These are phyloP conservation scores for Vidua chalybeata DNA, from an alignment of 2,113 vertebrate species.

Conservation along the genomic window DNA sequence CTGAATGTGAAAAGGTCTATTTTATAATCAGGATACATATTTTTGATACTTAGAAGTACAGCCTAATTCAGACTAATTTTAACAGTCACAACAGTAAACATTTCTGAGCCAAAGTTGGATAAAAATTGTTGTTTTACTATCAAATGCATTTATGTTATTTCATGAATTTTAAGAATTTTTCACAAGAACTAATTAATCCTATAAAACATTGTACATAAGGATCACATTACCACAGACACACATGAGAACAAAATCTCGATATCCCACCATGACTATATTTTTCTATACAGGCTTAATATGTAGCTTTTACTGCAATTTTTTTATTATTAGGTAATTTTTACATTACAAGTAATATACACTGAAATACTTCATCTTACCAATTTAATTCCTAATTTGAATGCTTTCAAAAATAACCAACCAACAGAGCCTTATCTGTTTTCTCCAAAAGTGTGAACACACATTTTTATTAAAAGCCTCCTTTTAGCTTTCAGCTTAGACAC, in stretches of 20 bases:
- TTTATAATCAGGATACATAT: background rate
- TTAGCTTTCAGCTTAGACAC: background rate
- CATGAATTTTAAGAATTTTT: background rate
- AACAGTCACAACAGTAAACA: background rate
- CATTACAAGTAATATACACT: background rate
- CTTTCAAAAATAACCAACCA: background rate
- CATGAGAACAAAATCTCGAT: background rate
- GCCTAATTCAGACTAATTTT: background rate
- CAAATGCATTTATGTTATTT: background rate
- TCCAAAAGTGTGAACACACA: background rate
- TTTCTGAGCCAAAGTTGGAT: background rate
- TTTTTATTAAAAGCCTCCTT: background rate
- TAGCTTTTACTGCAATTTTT: background rate
- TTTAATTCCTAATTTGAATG: background rate
- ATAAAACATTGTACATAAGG: background rate
- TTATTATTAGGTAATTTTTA: background rate
- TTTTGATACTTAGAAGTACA: background rate
- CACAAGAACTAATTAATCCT: background rate
- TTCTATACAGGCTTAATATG: background rate
- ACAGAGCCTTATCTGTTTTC: background rate
- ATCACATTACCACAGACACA: background rate
- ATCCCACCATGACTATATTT: rapidly evolving
- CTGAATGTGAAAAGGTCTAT: background rate
- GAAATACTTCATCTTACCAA: background rate
- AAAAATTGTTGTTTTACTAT: background rate